Base-by-base conservation (phyloP, 2,888 invertebrate genomes). In the Rhaphigaster nebulosa region DNA sequence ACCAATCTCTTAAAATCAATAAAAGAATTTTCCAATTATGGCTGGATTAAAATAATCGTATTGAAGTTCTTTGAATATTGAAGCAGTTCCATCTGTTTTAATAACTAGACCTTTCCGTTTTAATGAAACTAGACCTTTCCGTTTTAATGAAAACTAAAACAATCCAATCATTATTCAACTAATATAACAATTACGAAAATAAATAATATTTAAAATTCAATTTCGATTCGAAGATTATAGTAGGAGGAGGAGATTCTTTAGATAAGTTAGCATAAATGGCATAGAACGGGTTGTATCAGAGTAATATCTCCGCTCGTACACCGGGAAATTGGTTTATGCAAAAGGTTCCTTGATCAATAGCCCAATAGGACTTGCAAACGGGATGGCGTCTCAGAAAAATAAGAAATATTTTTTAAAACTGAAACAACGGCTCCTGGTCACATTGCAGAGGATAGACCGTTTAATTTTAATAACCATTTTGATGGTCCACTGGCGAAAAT, bases 271-370 rank as follows among this genome's bases (percentile, higher is more conserved):
- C 70, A 70, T 34, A 70, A 70, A 70, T 34, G 34, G 18, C 70
- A 34, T 70, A 18, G 70, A 70, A 70, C 34, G 29, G 70, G 4
- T 70, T 70, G 29, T 70, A 34, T 29, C 34, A 34, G 34, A 8
- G 34, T 70, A 70, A 70, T 70, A 70, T 70, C 34, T 70, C 29
- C 29, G 18, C 70, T 70, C 34, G 29, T 29, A 70, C 18, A 34
- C 15, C 18, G 70, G 70, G 70, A 70, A 70, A 70, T 65, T 65
- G 65, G 65, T 65, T 65, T 65, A 65, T 65, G 65, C 29, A 29
- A 65, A 65, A 65, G 29, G 29, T 65, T 65, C 29, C 70, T 34
- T 70, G 70, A 70, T 70, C 70, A 34, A 70, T 70, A 70, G 70
- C 1, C n/a, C 60, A n/a, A 60, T 60, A 60, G n/a, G n/a, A 60